These are phyloP conservation scores for Cremastobaeus sp. DNA, from an alignment of 2,888 invertebrate genomes.

Conservation along the genomic window DNA sequence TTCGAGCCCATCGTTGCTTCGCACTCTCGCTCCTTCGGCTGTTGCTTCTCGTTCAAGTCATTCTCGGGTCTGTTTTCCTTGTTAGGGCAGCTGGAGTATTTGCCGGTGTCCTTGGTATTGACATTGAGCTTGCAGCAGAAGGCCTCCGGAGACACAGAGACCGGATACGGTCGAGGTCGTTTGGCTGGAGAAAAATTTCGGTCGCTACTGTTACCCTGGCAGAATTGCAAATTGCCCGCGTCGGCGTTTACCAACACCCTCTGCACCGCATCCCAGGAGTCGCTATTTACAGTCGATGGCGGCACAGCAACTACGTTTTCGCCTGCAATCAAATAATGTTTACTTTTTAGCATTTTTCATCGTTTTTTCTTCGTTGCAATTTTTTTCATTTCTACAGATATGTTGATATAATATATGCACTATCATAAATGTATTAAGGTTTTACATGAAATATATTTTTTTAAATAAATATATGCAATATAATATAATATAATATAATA, in stretches of 20 bases:
- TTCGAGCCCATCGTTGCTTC: slow-evolving; percentile 85
- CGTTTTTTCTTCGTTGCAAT: too few relatives aligned
- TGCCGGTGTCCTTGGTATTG: slow-evolving; percentile 71
- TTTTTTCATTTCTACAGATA: too few relatives aligned
- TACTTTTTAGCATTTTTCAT: too few relatives aligned
- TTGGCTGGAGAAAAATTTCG: slow-evolving; percentile 52
- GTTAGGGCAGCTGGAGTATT: slow-evolving; percentile 71
- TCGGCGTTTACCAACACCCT: slow-evolving; percentile 66
- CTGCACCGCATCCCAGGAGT: slow-evolving; percentile 66
- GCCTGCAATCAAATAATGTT: slow-evolving; percentile 73
- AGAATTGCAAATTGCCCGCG: slow-evolving; percentile 63
- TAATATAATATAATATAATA: too few relatives aligned
- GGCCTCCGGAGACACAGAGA: slow-evolving; percentile 64
- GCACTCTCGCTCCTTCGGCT: slow-evolving; percentile 55
- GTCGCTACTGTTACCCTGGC: slow-evolving; percentile 60
- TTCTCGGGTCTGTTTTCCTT: slow-evolving; percentile 73
- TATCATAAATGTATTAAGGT: too few relatives aligned
- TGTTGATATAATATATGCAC: too few relatives aligned
- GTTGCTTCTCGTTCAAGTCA: slow-evolving; percentile 65
- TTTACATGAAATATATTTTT: too few relatives aligned
- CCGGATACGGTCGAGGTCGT: slow-evolving; percentile 58
- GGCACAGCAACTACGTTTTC: slow-evolving; percentile 71
- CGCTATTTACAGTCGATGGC: slow-evolving; percentile 62
- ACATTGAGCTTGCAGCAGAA: slow-evolving; percentile 63
- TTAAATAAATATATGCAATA: too few relatives aligned